These are phyloP conservation scores for Bradypodion ventrale DNA, from an alignment of 2,797 vertebrate genomes.

Conservation along the genomic window DNA sequence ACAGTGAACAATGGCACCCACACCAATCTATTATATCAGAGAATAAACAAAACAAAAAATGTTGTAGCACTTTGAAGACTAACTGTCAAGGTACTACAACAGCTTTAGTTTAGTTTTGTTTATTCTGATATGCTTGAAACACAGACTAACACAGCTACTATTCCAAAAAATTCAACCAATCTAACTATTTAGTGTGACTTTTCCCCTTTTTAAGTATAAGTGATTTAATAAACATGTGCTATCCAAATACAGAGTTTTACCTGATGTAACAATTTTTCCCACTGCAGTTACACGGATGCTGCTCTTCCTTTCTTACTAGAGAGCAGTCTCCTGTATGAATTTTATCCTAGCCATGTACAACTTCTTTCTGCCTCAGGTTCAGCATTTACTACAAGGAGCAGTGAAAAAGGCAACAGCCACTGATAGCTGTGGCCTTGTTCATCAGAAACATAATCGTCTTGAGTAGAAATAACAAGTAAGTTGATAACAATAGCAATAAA, in stretches of 20 bases:
- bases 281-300: conserved; percentile 1
- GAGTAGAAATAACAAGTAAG: conserved; percentile 65
- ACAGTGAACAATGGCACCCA: neutral
- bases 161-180: too few relatives aligned
- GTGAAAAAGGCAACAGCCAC: conserved; percentile 35
- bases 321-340: conserved; percentile 8
- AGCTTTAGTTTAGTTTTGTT: too few relatives aligned
- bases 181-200: too few relatives aligned
- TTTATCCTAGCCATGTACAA: neutral
- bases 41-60: too few relatives aligned
- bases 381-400: conserved; percentile 32
- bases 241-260: conserved; percentile 4
- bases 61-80: too few relatives aligned
- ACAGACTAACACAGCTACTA: too few relatives aligned
- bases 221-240: neutral
- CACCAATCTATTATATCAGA: neutral
- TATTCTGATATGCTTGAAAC: too few relatives aligned
- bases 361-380: conserved; percentile 38
- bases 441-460: conserved; percentile 71
- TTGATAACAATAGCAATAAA: conserved; percentile 51
- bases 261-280: conserved; percentile 9
- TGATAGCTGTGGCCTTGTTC: conserved; percentile 31
- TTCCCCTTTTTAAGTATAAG: neutral
- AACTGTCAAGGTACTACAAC: too few relatives aligned
- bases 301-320: neutral